A percentile compares a stretch with the other conserved stretches of the same genome.
These are phyloP conservation scores for Platycheirus albimanus DNA, from an alignment of 2,888 invertebrate genomes.

Conservation along the genomic window DNA sequence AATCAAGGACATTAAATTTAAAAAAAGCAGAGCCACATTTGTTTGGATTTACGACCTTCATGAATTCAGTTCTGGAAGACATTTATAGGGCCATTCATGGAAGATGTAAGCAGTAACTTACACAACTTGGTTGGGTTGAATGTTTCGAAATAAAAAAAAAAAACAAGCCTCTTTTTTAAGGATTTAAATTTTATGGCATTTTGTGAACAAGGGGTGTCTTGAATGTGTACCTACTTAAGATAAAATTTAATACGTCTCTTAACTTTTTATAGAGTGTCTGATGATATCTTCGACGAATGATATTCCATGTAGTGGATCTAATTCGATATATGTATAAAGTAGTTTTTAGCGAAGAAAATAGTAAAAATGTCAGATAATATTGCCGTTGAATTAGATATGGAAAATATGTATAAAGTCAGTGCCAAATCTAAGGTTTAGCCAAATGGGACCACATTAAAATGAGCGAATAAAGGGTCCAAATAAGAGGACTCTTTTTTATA, in stretches of 20 bases:
- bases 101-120: not conserved
- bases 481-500: no score
- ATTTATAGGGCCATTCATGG: not conserved
- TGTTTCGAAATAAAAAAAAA: slow-evolving; percentile 2
- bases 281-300: no score
- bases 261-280: slow-evolving; percentile 1
- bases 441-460: no score
- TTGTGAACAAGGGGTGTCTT: not conserved
- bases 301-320: no score
- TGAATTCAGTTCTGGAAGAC: not conserved
- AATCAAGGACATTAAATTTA: not conserved
- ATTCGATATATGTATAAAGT: no score
- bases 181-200: not conserved
- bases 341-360: no score
- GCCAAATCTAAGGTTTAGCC: no score
- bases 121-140: not conserved
- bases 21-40: not conserved
- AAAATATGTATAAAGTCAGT: no score
- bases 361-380: no score
- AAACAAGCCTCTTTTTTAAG: not conserved
- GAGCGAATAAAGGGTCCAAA: no score
- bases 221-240: not conserved
- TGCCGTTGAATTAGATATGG: no score
- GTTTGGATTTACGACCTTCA: not conserved
- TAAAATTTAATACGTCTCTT: not conserved